Base-by-base conservation (phyloP, 2,797 vertebrate genomes). In the Scyliorhinus canicula region DNA sequence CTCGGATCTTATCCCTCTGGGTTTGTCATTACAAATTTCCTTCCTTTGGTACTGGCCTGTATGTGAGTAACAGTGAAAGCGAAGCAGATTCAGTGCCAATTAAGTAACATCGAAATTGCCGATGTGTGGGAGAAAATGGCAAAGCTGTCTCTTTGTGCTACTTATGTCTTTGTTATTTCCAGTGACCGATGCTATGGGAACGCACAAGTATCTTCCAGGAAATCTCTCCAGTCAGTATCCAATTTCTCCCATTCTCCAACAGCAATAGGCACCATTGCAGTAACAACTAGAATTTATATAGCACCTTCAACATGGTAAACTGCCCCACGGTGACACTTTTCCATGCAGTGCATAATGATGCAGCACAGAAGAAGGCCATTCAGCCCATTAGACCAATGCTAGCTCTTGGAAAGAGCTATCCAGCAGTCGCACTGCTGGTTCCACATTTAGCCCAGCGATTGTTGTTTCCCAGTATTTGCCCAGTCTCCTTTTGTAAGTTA, bases 121-220 rank as follows among this genome's bases (percentile, higher is more conserved):
- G 67, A 35, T 14, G 74, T 94, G 67, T 94, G 67, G 63, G 26
- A 93, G 47, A 50, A 74, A 55, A 94, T 94, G 67, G 67, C 65
- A 71, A 71, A 12, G 12, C 67, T 93, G 67, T 52, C 24, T 19
- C 67, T 52, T n/a, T 52, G 93, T 94, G 67, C 65, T 74, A 28
- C n/a, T 94, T 94, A 94, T 94, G 67, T 74, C 93, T 71, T 94
- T 50, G 69, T 94, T 74, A 94, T 74, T 52, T 94, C 47, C 67
- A 35, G 26, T 52, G 63, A 50, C 65, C 40, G 31, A 94, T 94
- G 26, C 47, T 28, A 50, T 3, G 26, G 24, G 93, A 74, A 74
- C 28, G 6, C 26, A 94, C 65, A 28, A 93, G 67, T 52, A 12
- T 2, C 26, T 52, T 69, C 44, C 40, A 71, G 28, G n/a, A 94